Percentiles rank a stretch among this genome's conserved stretches.
phyloP scores from a whole-genome alignment of 2,797 vertebrate species.

The Simalia tracyae region DNA sequence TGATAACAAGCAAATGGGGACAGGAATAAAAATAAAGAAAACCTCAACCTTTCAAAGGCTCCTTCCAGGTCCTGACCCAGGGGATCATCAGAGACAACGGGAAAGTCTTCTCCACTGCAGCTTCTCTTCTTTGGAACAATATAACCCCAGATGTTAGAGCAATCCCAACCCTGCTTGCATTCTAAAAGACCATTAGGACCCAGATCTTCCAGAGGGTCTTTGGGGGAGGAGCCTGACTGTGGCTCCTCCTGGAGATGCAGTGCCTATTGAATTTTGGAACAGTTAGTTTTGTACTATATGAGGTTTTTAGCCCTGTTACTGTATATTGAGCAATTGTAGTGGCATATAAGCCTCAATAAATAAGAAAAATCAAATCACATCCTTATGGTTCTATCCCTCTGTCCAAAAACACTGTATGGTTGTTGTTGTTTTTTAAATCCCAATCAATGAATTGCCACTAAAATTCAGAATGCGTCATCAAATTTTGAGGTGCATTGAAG shows the following conservation, averaged over 20 bases:
- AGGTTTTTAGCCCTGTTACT: background rate
- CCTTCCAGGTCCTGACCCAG: background rate
- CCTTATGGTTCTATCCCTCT: background rate
- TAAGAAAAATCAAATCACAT: background rate
- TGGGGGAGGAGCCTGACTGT: background rate
- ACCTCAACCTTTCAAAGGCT: background rate
- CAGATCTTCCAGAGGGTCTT: background rate
- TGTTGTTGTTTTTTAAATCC: no score
- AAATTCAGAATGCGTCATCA: background rate
- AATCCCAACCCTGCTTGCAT: background rate
- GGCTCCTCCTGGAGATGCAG: background rate
- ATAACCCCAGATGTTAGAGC: background rate
- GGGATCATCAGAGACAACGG: background rate
- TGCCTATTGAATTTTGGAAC: background rate
- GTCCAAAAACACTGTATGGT: background rate
- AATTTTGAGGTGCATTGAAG: background rate
- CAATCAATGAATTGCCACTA: background rate
- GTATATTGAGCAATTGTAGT: background rate
- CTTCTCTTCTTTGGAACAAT: background rate
- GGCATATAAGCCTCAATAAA: background rate
- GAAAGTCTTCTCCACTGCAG: background rate
- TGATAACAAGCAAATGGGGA: background rate
- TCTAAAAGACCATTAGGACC: background rate
- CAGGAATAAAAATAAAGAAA: background rate
- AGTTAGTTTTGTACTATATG: background rate